These are phyloP conservation scores for Pangasius larnaudii DNA, from an alignment of 2,797 vertebrate genomes.

Conservation along the genomic window DNA sequence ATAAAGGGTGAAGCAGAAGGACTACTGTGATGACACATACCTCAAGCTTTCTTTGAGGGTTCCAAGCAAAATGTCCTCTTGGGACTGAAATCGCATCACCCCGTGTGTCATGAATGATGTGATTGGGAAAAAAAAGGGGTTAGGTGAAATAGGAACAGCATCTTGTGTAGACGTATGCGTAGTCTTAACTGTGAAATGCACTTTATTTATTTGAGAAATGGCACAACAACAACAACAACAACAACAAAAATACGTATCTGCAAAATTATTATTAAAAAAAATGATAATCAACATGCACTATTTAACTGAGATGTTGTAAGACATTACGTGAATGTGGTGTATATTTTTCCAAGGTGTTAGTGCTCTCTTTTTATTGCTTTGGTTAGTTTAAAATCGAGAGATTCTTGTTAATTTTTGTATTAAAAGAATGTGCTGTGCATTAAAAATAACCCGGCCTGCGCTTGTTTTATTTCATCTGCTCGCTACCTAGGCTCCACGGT, in stretches of 20 bases:
- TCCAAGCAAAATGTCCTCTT: constrained; percentile 2
- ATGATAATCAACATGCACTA: constrained; percentile 83
- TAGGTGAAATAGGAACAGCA: constrained; percentile 70
- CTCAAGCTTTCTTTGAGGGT: constrained; percentile 4
- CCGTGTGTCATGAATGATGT: constrained; percentile 29
- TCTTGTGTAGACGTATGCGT: constrained; percentile 79
- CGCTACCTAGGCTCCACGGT: constrained; percentile 60
- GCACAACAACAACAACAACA: constrained; percentile 71
- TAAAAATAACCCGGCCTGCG: constrained; percentile 62
- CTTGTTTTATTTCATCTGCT: constrained; percentile 63
- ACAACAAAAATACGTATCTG: constrained; percentile 74
- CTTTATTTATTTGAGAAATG: constrained; percentile 83
- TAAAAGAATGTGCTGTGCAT: constrained; percentile 83
- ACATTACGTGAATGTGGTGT: constrained; percentile 79
- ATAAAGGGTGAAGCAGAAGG: constrained; percentile 10
- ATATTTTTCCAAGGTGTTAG: constrained; percentile 85
- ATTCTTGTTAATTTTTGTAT: constrained; percentile 85
- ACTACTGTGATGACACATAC: constrained; percentile 25
- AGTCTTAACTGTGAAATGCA: constrained; percentile 85
- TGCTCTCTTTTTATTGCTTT: constrained; percentile 83
- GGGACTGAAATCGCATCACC: constrained; percentile 16
- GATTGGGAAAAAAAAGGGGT: neutral
- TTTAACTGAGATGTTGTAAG: constrained; percentile 76
- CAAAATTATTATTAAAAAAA: constrained; percentile 74
- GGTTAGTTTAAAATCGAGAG: constrained; percentile 77